Percentiles rank a stretch among this genome's conserved stretches.
These are phyloP conservation scores for Deroptyus accipitrinus DNA, from an alignment of 2,113 vertebrate genomes.

Conservation along the genomic window DNA sequence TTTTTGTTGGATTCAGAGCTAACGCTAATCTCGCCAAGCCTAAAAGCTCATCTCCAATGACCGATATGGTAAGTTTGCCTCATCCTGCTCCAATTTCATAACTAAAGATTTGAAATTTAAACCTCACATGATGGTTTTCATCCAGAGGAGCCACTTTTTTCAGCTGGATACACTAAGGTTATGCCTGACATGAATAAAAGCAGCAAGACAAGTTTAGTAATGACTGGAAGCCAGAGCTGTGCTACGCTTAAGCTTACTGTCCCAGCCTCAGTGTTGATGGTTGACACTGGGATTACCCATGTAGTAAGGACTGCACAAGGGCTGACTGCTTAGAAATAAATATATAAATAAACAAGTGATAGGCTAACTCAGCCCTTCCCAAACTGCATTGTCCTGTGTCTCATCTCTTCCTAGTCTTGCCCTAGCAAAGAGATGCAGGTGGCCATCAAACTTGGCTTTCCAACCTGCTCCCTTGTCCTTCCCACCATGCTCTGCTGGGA, in stretches of 20 bases:
- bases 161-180: background rate
- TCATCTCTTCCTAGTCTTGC: background rate
- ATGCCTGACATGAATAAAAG: background rate
- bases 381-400: background rate
- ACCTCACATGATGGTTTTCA: background rate
- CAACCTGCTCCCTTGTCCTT: background rate
- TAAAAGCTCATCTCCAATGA: background rate
- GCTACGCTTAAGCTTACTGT: background rate
- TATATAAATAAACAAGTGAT: background rate
- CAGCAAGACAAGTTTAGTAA: background rate
- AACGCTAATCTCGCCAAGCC: background rate
- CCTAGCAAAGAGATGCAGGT: background rate
- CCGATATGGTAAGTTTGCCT: background rate
- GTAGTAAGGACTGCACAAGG: background rate
- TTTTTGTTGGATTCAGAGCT: background rate
- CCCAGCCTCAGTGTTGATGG: background rate
- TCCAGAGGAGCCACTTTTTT: background rate
- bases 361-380: background rate
- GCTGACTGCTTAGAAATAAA: background rate
- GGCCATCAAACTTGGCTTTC: background rate
- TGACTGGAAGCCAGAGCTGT: background rate
- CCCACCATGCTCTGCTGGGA: fast-evolving
- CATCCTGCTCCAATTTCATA: background rate
- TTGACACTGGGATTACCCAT: background rate
- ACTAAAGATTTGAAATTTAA: background rate